A percentile compares a stretch with the other conserved stretches of the same genome.
These are phyloP conservation scores for Sporophila hypoxantha DNA, from an alignment of 2,113 vertebrate species.

Conservation along the genomic window DNA sequence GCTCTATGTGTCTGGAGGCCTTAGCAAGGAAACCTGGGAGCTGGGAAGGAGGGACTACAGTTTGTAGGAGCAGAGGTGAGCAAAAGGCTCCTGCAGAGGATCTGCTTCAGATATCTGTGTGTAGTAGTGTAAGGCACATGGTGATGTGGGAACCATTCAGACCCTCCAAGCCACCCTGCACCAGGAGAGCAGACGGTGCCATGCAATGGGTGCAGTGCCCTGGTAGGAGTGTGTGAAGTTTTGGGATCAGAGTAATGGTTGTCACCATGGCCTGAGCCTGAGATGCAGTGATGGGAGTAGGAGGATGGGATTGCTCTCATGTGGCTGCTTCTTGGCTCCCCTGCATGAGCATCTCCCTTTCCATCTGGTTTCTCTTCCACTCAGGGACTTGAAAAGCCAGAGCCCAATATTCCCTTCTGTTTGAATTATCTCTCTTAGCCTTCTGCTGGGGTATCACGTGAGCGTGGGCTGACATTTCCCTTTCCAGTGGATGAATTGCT, in stretches of 20 bases:
- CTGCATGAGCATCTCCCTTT: not conserved
- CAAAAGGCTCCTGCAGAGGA: not conserved
- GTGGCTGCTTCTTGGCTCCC: not conserved
- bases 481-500: slow-evolving; percentile 10
- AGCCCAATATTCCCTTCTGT: not conserved
- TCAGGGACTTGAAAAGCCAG: not conserved
- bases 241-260: not conserved
- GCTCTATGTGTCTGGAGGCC: not conserved
- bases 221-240: not conserved
- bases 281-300: not conserved
- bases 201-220: not conserved
- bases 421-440: not conserved
- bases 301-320: not conserved
- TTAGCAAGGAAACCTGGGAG: not conserved
- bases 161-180: not conserved
- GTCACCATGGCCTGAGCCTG: not conserved
- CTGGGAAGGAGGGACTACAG: not conserved
- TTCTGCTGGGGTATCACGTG: not conserved
- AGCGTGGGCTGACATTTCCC: not conserved
- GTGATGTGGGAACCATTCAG: not conserved
- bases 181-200: not conserved
- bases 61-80: not conserved
- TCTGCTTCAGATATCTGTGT: not conserved
- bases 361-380: not conserved
- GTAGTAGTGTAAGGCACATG: not conserved